Evolutionary conservation across 2,888 invertebrate species (phyloP), one percentile per base, ranked within the genome.

Genomic region (Pelosia muscerda): DNA sequence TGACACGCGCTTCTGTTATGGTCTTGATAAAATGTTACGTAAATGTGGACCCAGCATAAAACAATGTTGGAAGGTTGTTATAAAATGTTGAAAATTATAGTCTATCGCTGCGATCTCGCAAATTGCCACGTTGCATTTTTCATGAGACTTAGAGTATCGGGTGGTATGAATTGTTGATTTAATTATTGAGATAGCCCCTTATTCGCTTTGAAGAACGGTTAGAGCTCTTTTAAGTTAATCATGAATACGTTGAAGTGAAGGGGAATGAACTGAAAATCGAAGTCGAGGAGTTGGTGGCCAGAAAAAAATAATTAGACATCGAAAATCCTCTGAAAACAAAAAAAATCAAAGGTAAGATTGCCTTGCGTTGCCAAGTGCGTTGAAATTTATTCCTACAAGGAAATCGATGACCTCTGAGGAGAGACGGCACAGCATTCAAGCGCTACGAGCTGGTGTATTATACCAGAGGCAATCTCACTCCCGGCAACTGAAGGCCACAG

Each of bases 61-160:
- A 2, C 38, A 15, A 3, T 38, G 73, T 72, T 75, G 72, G 74
- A 67, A 66, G 71, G 63, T 65, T 64, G 60, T 65, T 62, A 78
- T 83, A 84, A 86, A 87, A 88, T 86, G 78, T 79, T 78, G 72
- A 80, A 85, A 86, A 90, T 88, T 86, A 89, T 86, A 83, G 84
- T 68, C 83, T 81, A 69, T 69, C 69, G 85, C 23, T 82, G 86
- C 82, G 78, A 86, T 85, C 84, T 81, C 84, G 82, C 91, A 94
- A 94, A 94, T 93, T 94, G 92, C 86, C 78, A 81, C 82, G 87
- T 86, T 94, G 93, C 93, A 94, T 93, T 92, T 94, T 94, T 93
- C 94, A 94, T 94, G 93, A 94, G 89, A 74, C 75, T 66, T 63
- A 69, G 81, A 84, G 89, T 88, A 91, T 88, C 87, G 84, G 87